Conservation (phyloP, 1,140 invertebrate genomes). For the Venturia canescens region DNA sequence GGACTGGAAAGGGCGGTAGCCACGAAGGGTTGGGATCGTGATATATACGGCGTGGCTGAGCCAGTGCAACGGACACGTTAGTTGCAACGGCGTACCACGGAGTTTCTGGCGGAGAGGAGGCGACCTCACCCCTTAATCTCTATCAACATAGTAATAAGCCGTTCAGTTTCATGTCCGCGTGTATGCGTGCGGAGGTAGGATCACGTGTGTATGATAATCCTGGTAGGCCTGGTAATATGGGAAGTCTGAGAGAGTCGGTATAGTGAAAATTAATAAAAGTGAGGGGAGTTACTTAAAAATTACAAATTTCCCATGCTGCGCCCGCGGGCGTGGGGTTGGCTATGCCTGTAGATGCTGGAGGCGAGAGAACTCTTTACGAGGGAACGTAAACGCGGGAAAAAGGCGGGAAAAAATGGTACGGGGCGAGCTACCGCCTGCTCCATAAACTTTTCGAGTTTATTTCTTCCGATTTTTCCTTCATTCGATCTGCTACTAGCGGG, state of each 20-base stretch:
- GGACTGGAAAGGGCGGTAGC: not conserved
- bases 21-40: conserved; percentile 30
- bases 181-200: not conserved
- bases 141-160: not conserved
- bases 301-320: conserved; percentile 66
- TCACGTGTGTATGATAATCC: conserved; percentile 9
- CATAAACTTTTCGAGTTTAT: conserved; percentile 41
- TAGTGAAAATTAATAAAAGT: conserved; percentile 70
- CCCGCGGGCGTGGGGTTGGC: conserved; percentile 48
- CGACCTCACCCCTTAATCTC: not conserved
- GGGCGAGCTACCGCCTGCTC: conserved; percentile 27
- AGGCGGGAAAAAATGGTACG: not conserved
- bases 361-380: not conserved
- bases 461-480: conserved; percentile 26
- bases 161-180: not conserved
- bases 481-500: not conserved
- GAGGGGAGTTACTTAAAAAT: conserved; percentile 72
- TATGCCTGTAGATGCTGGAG: too few species aligned
- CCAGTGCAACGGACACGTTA: conserved; percentile 31
- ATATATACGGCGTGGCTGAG: not conserved
- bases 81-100: conserved; percentile 49
- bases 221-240: not conserved
- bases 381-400: not conserved
- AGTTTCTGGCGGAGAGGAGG: conserved; percentile 47
- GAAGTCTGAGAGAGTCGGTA: conserved; percentile 7